Conservation (phyloP, 2,888 invertebrate genomes). For the Watsonalla binaria region DNA sequence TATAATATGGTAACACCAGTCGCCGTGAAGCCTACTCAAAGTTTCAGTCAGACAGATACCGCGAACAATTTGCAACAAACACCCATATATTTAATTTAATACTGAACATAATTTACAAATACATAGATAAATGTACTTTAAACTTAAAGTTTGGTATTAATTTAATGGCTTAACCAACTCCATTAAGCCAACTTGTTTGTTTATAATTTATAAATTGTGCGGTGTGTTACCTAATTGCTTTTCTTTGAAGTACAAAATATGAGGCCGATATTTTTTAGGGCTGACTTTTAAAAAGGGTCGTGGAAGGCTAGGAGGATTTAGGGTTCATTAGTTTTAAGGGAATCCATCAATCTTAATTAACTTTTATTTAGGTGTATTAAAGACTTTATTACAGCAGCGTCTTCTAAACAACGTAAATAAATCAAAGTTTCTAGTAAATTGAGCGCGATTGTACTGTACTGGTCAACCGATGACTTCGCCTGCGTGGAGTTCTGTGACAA, state of each 20-base stretch:
- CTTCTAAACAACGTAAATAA: no score
- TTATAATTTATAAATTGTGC: constrained; percentile 22
- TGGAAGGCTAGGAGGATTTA: neutral
- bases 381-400: neutral
- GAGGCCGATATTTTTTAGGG: neutral
- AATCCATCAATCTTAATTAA: constrained; percentile 12
- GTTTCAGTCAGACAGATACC: neutral
- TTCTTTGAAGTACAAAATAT: constrained; percentile 1
- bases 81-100: neutral
- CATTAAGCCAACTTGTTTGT: constrained; percentile 40
- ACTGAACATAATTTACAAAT: constrained; percentile 15
- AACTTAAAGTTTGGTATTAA: constrained; percentile 38
- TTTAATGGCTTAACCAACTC: constrained; percentile 45
- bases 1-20: neutral
- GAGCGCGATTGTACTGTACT: no score
- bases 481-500: no score
- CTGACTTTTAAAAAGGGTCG: neutral
- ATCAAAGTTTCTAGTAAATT: no score
- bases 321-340: neutral
- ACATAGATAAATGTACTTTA: constrained; percentile 27
- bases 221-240: constrained; percentile 24
- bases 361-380: constrained; percentile 13
- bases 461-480: no score
- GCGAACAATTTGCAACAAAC: neutral
- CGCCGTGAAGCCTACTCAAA: neutral